Conservation (phyloP, 2,888 invertebrate species). For the Phragmatobia fuliginosa region DNA sequence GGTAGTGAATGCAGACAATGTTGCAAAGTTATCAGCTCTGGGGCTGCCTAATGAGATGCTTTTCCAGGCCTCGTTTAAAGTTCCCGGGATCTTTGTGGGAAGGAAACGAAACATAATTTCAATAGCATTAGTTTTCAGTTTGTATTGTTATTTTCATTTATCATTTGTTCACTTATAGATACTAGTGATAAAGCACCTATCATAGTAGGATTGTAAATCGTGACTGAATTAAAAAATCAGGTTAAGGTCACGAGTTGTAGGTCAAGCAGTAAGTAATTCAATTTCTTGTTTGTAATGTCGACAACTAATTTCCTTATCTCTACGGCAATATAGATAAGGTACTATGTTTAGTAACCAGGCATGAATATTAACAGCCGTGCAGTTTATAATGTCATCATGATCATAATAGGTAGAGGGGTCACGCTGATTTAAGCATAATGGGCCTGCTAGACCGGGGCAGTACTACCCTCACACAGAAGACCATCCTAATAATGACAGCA, state of each 20-base stretch:
- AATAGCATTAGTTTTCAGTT: background rate
- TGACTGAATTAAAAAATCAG: background rate
- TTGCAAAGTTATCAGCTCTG: no score
- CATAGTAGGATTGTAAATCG: background rate
- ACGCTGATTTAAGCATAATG: no score
- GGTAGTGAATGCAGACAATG: no score
- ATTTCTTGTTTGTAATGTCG: background rate
- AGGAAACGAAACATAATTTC: no score
- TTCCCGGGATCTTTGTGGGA: no score
- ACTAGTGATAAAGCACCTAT: background rate
- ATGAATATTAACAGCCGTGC: background rate
- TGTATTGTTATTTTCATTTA: background rate
- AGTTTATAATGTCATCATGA: background rate
- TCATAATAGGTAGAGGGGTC: no score
- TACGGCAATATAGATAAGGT: constrained; percentile 38
- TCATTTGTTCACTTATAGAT: background rate
- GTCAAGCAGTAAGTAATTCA: background rate
- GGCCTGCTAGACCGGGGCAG: no score
- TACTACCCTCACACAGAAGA: no score
- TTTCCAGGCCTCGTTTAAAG: no score
- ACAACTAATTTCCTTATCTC: constrained; percentile 37
- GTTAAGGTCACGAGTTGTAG: background rate
- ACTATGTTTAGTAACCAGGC: constrained; percentile 29
- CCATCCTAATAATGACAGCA: no score
- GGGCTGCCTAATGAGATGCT: no score